phyloP scores from a whole-genome alignment of 2,888 invertebrate genomes.

The Apamea monoglypha region DNA sequence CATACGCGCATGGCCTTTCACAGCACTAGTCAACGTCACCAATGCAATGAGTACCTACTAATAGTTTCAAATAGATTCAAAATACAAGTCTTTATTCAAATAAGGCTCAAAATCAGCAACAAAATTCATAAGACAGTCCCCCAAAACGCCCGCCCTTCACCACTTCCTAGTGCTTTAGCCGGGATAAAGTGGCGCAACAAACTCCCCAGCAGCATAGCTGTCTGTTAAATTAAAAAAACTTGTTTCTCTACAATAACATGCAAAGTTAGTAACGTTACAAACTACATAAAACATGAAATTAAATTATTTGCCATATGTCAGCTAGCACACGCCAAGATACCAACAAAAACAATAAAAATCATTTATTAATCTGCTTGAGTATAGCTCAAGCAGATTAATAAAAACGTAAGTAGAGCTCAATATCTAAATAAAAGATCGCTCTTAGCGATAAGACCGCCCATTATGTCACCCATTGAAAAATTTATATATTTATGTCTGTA shows the following conservation, averaged over 20 bases:
- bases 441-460: too few relatives aligned
- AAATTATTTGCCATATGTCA: neutral
- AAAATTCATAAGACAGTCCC: neutral
- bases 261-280: neutral
- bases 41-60: too few relatives aligned
- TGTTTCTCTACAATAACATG: neutral
- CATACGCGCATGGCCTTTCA: constrained; percentile 1
- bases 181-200: neutral
- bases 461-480: too few relatives aligned
- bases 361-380: neutral
- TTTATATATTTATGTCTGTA: too few relatives aligned
- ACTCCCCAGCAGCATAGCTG: neutral
- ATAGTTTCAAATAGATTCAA: neutral
- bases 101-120: neutral
- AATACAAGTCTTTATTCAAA: neutral
- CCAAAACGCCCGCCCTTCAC: neutral
- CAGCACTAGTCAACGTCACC: neutral
- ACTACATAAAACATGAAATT: neutral
- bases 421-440: neutral
- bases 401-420: neutral
- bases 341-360: neutral
- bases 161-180: neutral
- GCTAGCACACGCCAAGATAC: neutral
- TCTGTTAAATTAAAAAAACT: neutral
- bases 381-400: neutral